Evolutionary conservation across 2,113 vertebrate genomes (phyloP).

Genomic region (Oplegnathus fasciatus): DNA sequence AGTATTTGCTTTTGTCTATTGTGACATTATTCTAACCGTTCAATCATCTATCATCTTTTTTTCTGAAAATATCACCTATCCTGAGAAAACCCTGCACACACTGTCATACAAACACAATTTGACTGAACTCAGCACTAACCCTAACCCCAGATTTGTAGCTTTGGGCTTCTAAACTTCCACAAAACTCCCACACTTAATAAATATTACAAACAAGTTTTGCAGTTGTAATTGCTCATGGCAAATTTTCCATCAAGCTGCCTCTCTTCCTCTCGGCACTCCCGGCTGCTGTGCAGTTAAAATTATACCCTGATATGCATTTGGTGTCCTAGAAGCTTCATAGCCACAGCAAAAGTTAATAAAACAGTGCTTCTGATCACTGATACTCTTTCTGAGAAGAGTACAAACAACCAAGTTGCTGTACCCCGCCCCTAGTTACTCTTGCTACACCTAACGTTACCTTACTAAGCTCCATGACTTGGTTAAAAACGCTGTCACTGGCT

Average conservation of each 20-base stretch:
- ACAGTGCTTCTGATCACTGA: background rate
- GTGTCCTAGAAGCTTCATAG: constrained; percentile 9
- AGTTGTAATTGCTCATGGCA: constrained; percentile 39
- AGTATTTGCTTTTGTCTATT: constrained; percentile 3
- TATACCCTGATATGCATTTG: constrained; percentile 2
- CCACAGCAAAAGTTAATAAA: constrained; percentile 6
- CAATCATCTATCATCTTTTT: background rate
- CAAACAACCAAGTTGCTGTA: background rate
- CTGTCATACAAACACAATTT: background rate
- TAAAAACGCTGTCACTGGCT: background rate
- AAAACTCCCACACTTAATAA: constrained; percentile 38
- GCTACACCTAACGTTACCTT: background rate
- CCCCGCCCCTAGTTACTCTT: background rate
- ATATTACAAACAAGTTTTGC: constrained; percentile 47
- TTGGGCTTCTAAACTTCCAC: background rate
- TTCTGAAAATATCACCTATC: constrained; percentile 8
- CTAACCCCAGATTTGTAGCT: background rate
- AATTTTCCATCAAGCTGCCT: background rate
- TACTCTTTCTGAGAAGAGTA: background rate
- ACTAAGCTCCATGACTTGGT: background rate
- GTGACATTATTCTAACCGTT: constrained; percentile 2
- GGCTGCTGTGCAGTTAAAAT: constrained; percentile 22
- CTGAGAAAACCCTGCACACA: background rate
- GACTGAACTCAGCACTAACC: background rate
- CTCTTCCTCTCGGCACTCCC: background rate